phyloP scores from a whole-genome alignment of 1,140 invertebrate genomes.

The Aleiodes sp. region DNA sequence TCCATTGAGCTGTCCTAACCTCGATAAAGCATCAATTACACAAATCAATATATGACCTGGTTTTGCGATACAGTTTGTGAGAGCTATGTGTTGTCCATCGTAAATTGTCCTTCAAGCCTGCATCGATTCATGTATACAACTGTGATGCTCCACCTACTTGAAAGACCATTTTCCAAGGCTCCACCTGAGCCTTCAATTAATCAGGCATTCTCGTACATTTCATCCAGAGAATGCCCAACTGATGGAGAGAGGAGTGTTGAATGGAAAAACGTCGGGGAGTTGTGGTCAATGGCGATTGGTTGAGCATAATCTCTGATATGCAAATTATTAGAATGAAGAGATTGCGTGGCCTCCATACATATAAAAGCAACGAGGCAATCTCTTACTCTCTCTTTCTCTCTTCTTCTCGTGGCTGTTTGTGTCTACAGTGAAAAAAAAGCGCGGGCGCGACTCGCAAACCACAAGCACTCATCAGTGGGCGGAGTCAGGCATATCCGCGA shows the following conservation, averaged over 20 bases:
- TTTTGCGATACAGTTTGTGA: neutral
- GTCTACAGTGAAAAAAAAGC: conserved; percentile 37
- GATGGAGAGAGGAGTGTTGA: neutral
- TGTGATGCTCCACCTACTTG: conserved; percentile 26
- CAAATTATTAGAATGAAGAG: neutral
- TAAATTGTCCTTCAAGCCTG: conserved; percentile 19
- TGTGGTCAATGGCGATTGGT: neutral
- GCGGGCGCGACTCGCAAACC: conserved; percentile 50
- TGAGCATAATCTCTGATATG: neutral
- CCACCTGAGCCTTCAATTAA: conserved; percentile 24
- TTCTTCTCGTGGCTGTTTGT: conserved; percentile 12
- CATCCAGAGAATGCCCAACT: neutral
- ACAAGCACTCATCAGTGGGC: conserved; percentile 41
- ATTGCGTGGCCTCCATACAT: conserved; percentile 2
- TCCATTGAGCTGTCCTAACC: neutral
- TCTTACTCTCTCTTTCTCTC: too few species aligned
- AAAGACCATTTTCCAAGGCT: conserved; percentile 12
- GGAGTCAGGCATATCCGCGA: conserved; percentile 26
- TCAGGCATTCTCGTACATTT: conserved; percentile 1
- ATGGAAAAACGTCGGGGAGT: neutral
- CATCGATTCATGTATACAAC: conserved; percentile 13
- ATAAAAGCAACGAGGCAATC: conserved; percentile 4
- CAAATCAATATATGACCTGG: conserved; percentile 19
- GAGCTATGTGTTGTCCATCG: neutral
- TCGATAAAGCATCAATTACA: conserved; percentile 1